Conservation (phyloP, 2,888 invertebrate genomes). For the Thereva unica region DNA sequence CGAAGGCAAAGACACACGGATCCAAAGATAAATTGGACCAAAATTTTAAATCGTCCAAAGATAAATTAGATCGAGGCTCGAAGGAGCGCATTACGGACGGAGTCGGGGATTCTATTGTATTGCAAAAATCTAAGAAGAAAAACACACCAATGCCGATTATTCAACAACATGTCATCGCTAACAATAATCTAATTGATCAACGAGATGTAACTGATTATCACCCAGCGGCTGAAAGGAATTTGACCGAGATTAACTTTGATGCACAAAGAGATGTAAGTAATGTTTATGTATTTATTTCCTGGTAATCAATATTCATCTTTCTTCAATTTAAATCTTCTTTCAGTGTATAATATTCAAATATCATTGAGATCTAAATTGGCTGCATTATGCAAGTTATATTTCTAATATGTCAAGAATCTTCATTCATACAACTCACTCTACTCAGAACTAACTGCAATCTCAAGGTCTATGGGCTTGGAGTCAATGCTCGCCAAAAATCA, state of each 20-base stretch:
- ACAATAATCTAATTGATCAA: conserved; percentile 44
- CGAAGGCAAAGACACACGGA: conserved; percentile 50
- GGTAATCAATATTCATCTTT: not conserved
- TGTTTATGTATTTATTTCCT: conserved; percentile 1
- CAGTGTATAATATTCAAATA: not conserved
- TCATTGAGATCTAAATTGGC: no score
- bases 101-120: conserved; percentile 33
- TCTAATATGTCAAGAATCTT: no score
- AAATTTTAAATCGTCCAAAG: conserved; percentile 44
- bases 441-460: no score
- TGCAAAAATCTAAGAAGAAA: conserved; percentile 51
- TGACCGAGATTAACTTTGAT: conserved; percentile 41
- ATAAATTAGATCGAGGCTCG: conserved; percentile 41
- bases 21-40: conserved; percentile 60
- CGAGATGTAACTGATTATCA: conserved; percentile 36
- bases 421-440: no score
- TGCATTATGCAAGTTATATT: no score
- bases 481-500: no score
- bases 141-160: conserved; percentile 48
- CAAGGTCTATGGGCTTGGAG: no score
- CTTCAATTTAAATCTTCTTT: not conserved
- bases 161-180: conserved; percentile 44
- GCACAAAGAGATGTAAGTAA: conserved; percentile 41
- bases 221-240: conserved; percentile 25
- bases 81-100: conserved; percentile 34